A percentile compares a stretch with the other conserved stretches of the same genome.
These are phyloP conservation scores for Seira musarum DNA, from an alignment of 2,888 invertebrate genomes.

Conservation along the genomic window DNA sequence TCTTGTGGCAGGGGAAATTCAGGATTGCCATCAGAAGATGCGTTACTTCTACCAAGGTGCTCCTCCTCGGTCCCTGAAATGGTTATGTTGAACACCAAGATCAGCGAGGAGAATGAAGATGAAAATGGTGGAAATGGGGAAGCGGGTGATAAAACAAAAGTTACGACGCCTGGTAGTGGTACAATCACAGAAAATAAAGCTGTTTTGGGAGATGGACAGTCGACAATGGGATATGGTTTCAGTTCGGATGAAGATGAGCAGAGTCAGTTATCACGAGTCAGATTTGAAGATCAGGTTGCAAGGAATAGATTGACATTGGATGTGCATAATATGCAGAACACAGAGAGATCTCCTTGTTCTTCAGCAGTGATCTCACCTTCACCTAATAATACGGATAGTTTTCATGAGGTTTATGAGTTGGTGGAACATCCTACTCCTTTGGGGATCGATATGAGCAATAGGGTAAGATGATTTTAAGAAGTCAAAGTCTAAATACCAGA, in stretches of 20 bases:
- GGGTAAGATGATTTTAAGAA: too few relatives aligned
- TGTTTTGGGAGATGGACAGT: conserved; percentile 29
- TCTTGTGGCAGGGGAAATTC: conserved; percentile 37
- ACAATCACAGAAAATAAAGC: too few relatives aligned
- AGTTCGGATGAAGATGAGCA: conserved; percentile 63
- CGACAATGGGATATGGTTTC: conserved; percentile 49
- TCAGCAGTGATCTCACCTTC: conserved; percentile 62
- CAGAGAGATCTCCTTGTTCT: conserved; percentile 49
- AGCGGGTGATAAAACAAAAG: conserved; percentile 31
- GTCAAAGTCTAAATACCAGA: too few relatives aligned
- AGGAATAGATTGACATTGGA: conserved; percentile 46
- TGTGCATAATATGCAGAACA: conserved; percentile 50
- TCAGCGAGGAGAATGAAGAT: conserved; percentile 33
- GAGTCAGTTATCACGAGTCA: conserved; percentile 57
- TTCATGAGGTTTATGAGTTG: conserved; percentile 67
- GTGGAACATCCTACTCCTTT: conserved; percentile 82
- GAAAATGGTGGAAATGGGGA: conserved; percentile 9
- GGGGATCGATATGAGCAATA: conserved; percentile 93
- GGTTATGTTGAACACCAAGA: conserved; percentile 59
- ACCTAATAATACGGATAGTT: conserved; percentile 61
- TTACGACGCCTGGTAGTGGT: conserved; percentile 43
- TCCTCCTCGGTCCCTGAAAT: conserved; percentile 68
- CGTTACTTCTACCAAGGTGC: conserved; percentile 57
- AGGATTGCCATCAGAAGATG: conserved; percentile 50
- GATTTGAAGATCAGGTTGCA: conserved; percentile 58